phyloP scores from a whole-genome alignment of 1,140 invertebrate species.

The Lordiphosa mommai region DNA sequence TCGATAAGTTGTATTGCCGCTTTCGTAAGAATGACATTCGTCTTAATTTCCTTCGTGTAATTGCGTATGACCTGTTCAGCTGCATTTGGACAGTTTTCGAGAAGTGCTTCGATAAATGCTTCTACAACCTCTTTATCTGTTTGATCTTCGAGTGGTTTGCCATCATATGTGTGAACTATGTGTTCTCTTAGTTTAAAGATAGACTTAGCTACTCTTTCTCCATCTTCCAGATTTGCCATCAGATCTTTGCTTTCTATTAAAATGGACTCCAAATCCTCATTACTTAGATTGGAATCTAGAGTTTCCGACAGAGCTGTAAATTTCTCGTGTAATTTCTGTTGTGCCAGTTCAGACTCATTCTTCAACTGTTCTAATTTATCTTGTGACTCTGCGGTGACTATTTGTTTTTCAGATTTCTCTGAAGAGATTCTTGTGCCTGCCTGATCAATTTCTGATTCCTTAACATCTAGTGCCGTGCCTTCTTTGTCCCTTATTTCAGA shows the following conservation, averaged over 20 bases:
- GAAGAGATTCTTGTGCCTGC: too few species aligned
- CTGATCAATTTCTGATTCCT: too few species aligned
- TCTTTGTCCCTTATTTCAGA: too few species aligned
- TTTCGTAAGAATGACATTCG: conserved; percentile 52
- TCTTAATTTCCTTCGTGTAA: conserved; percentile 41
- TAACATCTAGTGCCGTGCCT: too few species aligned
- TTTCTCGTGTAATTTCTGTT: neutral
- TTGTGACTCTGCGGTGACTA: neutral
- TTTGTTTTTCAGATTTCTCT: conserved; percentile 3
- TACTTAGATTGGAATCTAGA: neutral
- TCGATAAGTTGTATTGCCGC: conserved; percentile 41
- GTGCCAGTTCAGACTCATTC: neutral
- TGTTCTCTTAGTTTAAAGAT: conserved; percentile 65
- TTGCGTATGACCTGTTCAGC: conserved; percentile 30
- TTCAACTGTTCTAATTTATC: neutral
- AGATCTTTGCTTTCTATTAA: conserved; percentile 22
- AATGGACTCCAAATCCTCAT: conserved; percentile 8
- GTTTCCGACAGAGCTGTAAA: conserved; percentile 1
- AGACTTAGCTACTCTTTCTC: conserved; percentile 34
- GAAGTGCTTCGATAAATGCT: conserved; percentile 43
- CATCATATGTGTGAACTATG: conserved; percentile 72
- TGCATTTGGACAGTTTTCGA: conserved; percentile 32
- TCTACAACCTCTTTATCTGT: conserved; percentile 29
- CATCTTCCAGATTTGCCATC: conserved; percentile 31
- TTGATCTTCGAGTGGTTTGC: conserved; percentile 22